These are phyloP conservation scores for Eupithecia subfuscata DNA, from an alignment of 2,888 invertebrate species.

Conservation along the genomic window DNA sequence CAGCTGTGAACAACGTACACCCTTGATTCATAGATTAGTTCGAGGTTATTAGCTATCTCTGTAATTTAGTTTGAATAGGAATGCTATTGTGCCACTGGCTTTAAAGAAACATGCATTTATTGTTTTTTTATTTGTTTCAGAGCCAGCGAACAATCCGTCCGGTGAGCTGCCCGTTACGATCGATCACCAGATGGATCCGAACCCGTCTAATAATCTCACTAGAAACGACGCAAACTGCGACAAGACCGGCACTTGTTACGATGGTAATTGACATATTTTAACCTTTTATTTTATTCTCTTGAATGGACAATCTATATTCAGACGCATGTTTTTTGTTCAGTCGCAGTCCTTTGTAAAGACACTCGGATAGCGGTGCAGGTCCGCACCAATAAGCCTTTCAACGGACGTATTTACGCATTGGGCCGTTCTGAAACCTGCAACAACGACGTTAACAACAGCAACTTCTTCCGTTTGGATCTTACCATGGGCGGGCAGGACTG, in stretches of 20 bases:
- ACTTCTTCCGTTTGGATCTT: conserved; percentile 95
- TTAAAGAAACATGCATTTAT: conserved; percentile 37
- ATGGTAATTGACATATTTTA: conserved; percentile 85
- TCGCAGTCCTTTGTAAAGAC: conserved; percentile 97
- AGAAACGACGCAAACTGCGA: conserved; percentile 94
- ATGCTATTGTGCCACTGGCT: conserved; percentile 42
- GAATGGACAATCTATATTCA: conserved; percentile 13
- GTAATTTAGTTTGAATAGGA: conserved; percentile 49
- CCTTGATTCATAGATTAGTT: conserved; percentile 59
- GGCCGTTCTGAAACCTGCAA: conserved; percentile 98
- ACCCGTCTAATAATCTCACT: conserved; percentile 87
- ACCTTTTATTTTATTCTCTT: conserved; percentile 29
- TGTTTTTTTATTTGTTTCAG: conserved; percentile 70
- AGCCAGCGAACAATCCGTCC: conserved; percentile 74
- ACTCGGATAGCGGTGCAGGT: conserved; percentile 97
- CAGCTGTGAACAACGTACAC: conserved; percentile 53
- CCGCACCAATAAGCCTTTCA: conserved; percentile 96
- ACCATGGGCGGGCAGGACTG: conserved; percentile 98
- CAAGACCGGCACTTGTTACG: conserved; percentile 97
- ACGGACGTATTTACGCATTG: conserved; percentile 96
- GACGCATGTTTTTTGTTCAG: conserved; percentile 77
- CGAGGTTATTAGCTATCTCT: conserved; percentile 55
- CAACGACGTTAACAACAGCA: conserved; percentile 96
- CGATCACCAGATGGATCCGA: conserved; percentile 90
- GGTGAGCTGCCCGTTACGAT: conserved; percentile 89